A percentile compares a stretch with the other conserved stretches of the same genome.
Conservation (phyloP, 30 jellyfish, hydroid and myxozoan species). For the Rhopilema esculentum region DNA sequence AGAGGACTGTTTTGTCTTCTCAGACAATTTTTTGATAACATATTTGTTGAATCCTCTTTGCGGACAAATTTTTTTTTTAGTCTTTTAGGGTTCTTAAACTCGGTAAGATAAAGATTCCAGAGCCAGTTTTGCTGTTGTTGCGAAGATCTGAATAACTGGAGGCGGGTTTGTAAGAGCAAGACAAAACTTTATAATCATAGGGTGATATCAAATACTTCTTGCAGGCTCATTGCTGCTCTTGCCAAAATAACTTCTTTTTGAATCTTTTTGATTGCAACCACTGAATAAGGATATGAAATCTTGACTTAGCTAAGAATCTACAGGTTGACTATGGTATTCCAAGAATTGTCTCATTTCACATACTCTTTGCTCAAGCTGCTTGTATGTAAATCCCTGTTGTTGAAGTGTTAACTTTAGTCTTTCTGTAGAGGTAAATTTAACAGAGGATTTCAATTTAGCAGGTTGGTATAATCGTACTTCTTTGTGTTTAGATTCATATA, state of each 20-base stretch:
- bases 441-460: no score
- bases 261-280: background rate
- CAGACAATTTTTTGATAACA: constrained; percentile 21
- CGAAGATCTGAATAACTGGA: constrained; percentile 69
- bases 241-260: constrained; percentile 84
- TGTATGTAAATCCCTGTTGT: no score
- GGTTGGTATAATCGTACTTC: background rate
- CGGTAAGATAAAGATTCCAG: constrained; percentile 75
- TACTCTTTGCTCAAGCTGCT: constrained; percentile 7
- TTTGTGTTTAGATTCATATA: constrained; percentile 13
- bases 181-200: constrained; percentile 77
- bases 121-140: constrained; percentile 44
- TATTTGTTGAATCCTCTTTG: constrained; percentile 41
- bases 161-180: constrained; percentile 75
- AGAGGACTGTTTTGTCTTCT: background rate
- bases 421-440: no score
- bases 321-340: no score
- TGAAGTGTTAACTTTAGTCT: no score
- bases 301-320: background rate
- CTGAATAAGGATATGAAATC: constrained; percentile 33
- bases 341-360: no score
- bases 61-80: constrained; percentile 64
- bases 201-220: constrained; percentile 74
- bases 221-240: constrained; percentile 44
- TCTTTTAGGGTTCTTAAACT: constrained; percentile 80